Evolutionary conservation across 1,140 invertebrate species (phyloP), one percentile per base, ranked within the genome.

Genomic region (Euwallacea similis): DNA sequence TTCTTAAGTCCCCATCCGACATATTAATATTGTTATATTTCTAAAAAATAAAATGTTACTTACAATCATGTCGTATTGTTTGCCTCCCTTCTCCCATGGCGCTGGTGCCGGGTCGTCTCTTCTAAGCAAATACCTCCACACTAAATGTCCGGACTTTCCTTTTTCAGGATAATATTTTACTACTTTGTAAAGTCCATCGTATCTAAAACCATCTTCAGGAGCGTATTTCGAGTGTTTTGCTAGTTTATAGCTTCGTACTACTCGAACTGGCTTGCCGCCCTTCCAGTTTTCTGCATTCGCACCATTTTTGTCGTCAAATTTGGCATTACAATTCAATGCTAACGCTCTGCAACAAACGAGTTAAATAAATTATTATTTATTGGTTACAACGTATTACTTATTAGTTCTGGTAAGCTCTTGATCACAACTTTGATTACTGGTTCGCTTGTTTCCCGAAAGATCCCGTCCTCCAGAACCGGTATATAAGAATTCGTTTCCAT

Each of bases 401-500:
- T 95, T 95, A 83, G 89, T 88, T 66, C 90, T 83, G 0, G 90
- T 93, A 6, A 95, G 84, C 41, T 83, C 87, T 78, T 96, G 93
- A 79, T 95, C 92, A 81, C 87, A 91, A 69, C 90, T 93, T 79
- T 95, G 93, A 72, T 87, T 87, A 6, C 89, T 90, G 7, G 90
- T 92, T 61, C 93, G 83, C 79, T 93, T 94, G 79, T 94, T 94
- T n/a, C 92, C 90, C 13, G 90, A 91, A 6, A 94, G 83, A 80
- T 95, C 91, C 60, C 92, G 81, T 0, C 93, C 93, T 11, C 93
- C 93, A 77, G 91, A 91, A 42, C 92, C 93, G 3, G 93, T 95
- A 77, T 95, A 95, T 0, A 88, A 86, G 79, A 96, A 94, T 78
- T 92, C 88, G 42, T 92, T 87, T 0, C 94, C 94, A 74, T 91